Evolutionary conservation across 2,888 invertebrate species (phyloP).

Genomic region (Nomada fabriciana): DNA sequence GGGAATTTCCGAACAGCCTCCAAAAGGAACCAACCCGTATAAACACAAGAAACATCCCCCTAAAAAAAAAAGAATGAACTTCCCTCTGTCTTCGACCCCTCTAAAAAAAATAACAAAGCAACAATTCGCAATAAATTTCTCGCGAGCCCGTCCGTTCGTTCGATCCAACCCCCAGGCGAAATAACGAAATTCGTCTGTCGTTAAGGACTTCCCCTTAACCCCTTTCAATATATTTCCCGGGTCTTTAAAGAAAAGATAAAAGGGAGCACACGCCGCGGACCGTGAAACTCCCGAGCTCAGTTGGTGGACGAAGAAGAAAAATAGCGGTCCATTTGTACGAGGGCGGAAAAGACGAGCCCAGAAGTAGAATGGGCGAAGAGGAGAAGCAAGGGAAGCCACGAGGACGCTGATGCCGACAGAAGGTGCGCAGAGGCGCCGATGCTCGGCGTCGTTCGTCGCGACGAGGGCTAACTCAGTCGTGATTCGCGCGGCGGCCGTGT

Average conservation of each 20-base stretch:
- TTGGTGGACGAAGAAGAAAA: background rate
- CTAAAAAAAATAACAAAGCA: background rate
- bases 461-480: slow-evolving; percentile 59
- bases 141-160: background rate
- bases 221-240: background rate
- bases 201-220: no score
- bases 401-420: slow-evolving; percentile 15
- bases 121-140: background rate
- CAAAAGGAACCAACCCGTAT: background rate
- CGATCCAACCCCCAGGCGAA: background rate
- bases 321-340: background rate
- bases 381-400: slow-evolving; percentile 15
- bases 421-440: slow-evolving; percentile 57
- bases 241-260: background rate
- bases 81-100: background rate
- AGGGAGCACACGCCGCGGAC: background rate
- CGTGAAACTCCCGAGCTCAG: background rate
- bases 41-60: background rate
- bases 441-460: slow-evolving; percentile 46
- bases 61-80: background rate
- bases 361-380: background rate
- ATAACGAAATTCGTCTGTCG: no score
- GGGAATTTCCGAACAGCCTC: background rate
- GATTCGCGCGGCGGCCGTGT: slow-evolving; percentile 61
- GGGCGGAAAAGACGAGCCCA: background rate